phyloP scores from a whole-genome alignment of 1,140 invertebrate genomes.

The Subanguina moxae region DNA sequence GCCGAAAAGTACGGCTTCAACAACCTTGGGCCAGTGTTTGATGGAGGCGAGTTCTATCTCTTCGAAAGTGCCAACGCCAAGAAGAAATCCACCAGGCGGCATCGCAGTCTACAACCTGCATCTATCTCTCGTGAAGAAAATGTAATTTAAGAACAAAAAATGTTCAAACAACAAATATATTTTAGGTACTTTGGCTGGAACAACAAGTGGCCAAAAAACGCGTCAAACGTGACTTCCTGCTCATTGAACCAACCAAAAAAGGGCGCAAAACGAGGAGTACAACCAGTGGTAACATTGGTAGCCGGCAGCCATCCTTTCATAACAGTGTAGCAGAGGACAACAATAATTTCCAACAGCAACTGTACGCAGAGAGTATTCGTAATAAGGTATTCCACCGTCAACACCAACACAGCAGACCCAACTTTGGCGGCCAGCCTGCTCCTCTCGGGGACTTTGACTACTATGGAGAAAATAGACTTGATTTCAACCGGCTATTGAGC shows the following conservation, averaged over 20 bases:
- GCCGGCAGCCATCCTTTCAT: background rate
- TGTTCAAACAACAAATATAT: background rate
- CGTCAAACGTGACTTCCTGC: constrained; percentile 75
- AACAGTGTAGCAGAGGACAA: constrained; percentile 1
- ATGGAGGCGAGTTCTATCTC: constrained; percentile 33
- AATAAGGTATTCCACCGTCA: constrained; percentile 4
- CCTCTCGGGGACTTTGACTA: background rate
- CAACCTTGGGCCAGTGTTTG: constrained; percentile 39
- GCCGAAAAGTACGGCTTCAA: constrained; percentile 57
- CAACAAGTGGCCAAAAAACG: constrained; percentile 84
- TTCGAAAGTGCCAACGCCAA: constrained; percentile 26
- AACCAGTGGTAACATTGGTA: background rate
- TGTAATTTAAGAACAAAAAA: constrained; percentile 26
- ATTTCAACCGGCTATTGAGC: background rate
- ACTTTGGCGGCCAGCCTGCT: background rate
- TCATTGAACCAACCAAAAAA: constrained; percentile 2
- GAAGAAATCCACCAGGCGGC: constrained; percentile 27
- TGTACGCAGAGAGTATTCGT: background rate
- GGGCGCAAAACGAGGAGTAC: background rate
- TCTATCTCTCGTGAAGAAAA: constrained; percentile 26
- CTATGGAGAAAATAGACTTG: constrained; percentile 3
- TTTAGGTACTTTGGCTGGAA: constrained; percentile 82
- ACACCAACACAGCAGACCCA: background rate
- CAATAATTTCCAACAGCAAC: background rate
- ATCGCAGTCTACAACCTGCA: constrained; percentile 23